Percentiles rank a stretch among this genome's conserved stretches.
These are phyloP conservation scores for Riptortus pedestris DNA, from an alignment of 1,140 invertebrate genomes.

Conservation along the genomic window DNA sequence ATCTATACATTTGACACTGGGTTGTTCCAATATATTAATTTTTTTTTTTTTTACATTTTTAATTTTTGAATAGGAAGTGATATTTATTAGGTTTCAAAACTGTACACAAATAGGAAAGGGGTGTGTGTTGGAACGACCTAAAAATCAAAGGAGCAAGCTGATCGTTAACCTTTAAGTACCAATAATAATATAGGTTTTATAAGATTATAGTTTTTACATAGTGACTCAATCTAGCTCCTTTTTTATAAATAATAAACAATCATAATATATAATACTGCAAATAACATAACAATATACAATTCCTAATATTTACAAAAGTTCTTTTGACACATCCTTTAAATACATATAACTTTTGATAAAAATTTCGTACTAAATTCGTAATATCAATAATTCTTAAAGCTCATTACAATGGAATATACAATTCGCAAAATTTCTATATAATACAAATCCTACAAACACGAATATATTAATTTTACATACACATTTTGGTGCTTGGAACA, in stretches of 20 bases:
- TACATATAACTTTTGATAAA: conserved; percentile 14
- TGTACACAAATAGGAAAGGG: conserved; percentile 8
- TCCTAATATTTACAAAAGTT: conserved; percentile 25
- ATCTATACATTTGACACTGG: conserved; percentile 28
- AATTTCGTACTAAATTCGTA: conserved; percentile 26
- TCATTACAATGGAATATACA: conserved; percentile 26
- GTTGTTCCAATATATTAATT: conserved; percentile 22
- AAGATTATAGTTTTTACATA: background rate
- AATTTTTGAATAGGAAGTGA: background rate
- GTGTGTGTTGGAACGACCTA: background rate
- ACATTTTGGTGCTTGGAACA: conserved; percentile 26
- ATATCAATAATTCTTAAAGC: conserved; percentile 25
- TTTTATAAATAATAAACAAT: conserved; percentile 19
- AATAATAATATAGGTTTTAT: too few species aligned
- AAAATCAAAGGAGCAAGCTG: background rate
- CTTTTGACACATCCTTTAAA: conserved; percentile 24
- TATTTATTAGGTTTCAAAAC: conserved; percentile 9
- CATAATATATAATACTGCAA: conserved; percentile 25
- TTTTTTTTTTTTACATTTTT: conserved; percentile 6
- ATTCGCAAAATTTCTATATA: conserved; percentile 22
- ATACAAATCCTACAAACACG: conserved; percentile 27
- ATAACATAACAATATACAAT: conserved; percentile 27
- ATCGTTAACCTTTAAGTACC: too few species aligned
- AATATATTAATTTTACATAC: conserved; percentile 19
- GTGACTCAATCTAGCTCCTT: background rate